phyloP scores from a whole-genome alignment of 2,797 vertebrate genomes.

The Cossypha niveicapilla region DNA sequence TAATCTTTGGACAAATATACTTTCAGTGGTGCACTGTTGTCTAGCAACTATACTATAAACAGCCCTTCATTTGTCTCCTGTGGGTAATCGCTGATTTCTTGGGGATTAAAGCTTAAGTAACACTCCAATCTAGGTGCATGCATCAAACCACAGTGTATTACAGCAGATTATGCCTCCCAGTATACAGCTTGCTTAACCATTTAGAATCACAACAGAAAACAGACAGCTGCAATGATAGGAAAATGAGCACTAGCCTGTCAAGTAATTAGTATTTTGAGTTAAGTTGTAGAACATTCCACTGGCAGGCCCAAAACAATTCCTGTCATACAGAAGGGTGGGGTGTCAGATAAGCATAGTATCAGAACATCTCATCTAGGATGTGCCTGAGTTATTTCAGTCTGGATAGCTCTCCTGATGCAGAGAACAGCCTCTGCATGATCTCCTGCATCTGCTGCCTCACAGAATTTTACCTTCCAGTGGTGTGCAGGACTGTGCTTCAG shows the following conservation, averaged over 20 bases:
- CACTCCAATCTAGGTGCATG: slow-evolving; percentile 55
- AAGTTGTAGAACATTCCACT: neutral
- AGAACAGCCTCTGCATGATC: neutral
- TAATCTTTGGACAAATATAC: slow-evolving; percentile 34
- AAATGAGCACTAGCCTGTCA: neutral
- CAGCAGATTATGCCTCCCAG: slow-evolving; percentile 43
- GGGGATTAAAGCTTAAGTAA: slow-evolving; percentile 67
- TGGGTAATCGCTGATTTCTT: slow-evolving; percentile 60
- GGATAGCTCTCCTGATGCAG: neutral
- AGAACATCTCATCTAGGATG: neutral
- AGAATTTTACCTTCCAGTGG: neutral
- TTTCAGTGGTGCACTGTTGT: neutral
- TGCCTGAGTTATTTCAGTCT: neutral
- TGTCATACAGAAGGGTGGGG: neutral
- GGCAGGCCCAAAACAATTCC: neutral
- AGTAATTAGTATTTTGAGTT: slow-evolving; percentile 11
- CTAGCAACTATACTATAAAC: slow-evolving; percentile 53
- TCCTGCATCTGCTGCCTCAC: neutral
- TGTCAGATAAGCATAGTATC: neutral
- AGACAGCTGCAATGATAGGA: neutral
- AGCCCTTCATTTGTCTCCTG: slow-evolving; percentile 35
- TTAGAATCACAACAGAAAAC: slow-evolving; percentile 12
- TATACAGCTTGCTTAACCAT: slow-evolving; percentile 42
- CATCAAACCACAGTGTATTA: slow-evolving; percentile 33
- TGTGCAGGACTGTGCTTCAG: neutral